Evolutionary conservation across 2,888 invertebrate species (phyloP), one percentile per base, ranked within the genome.

Genomic region (Margaritifera margaritifera): DNA sequence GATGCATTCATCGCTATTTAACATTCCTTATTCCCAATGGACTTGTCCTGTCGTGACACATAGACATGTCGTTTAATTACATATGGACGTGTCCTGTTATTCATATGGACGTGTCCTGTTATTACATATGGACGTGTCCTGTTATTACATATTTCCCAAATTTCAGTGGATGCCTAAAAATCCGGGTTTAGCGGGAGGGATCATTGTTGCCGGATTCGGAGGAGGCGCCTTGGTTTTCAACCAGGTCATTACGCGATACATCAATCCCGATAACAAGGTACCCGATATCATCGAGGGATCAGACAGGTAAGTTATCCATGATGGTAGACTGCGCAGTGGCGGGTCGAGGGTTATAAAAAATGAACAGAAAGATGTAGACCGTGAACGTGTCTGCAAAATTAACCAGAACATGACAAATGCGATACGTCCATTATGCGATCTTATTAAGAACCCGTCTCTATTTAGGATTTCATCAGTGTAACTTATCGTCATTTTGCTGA

Each of bases 131-230:
- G 15, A 42, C 15, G 42, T 42, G 42, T 0, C 42, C 11, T 15
- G 15, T 42, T 11, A 42, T 42, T 42, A 42, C 3, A 42, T 15
- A 42, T 42, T 42, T 3, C 42, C 42, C 2, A 42, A 15, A 42
- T 62, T 71, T 15, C 74, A 90, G 89, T 90, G 90, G 90, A 84
- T 88, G 66, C 90, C 90, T 2, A 64, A 84, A 22, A 76, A 81
- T 42, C 86, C 88, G 71, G 89, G 90, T 6, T 69, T 90, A 15
- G 87, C 89, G 6, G 87, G 84, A 74, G 90, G 90, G 0, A 74
- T 89, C 53, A 86, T 89, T 55, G 87, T 90, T n/a, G 88, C 84
- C 51, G 90, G 90, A 4, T 89, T 87, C 75, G 90, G 90, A 1
- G 82, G 89, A 19, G 90, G 89, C 15, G 85, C 89, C 2, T 84